A percentile compares a stretch with the other conserved stretches of the same genome.
phyloP scores from a whole-genome alignment of 2,113 vertebrate genomes.

The Crotalus viridis region DNA sequence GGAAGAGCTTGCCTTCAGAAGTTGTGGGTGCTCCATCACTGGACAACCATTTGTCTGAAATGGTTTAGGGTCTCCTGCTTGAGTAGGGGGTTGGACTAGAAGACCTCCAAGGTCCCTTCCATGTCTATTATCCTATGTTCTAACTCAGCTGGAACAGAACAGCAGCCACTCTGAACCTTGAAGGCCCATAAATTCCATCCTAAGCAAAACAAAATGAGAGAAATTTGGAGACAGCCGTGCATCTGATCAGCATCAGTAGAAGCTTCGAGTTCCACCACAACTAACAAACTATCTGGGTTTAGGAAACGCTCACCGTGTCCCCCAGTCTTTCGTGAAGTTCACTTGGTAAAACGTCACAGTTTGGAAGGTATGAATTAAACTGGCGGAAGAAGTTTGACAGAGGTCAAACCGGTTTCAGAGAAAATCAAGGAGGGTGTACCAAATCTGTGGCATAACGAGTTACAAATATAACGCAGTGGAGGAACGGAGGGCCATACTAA shows the following conservation, averaged over 20 bases:
- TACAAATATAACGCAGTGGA: background rate
- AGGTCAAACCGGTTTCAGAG: background rate
- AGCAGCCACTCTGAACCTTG: background rate
- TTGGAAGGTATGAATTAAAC: background rate
- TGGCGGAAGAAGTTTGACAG: background rate
- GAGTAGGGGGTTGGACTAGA: too few species aligned
- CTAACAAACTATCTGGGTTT: background rate
- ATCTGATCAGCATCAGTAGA: background rate
- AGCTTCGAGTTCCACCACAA: background rate
- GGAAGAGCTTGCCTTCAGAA: too few species aligned
- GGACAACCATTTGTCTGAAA: too few species aligned
- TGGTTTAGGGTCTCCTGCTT: too few species aligned
- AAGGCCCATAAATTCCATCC: background rate
- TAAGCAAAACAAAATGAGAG: background rate
- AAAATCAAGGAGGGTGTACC: background rate
- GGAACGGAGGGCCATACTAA: background rate
- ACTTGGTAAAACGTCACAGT: background rate
- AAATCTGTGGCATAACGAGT: background rate
- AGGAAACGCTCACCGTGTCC: background rate
- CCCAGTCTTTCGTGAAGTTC: background rate
- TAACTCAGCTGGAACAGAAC: background rate
- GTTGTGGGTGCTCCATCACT: too few species aligned
- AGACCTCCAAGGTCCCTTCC: too few species aligned
- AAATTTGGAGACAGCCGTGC: background rate
- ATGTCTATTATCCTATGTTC: background rate